Evolutionary conservation across 2,888 invertebrate species (phyloP), one percentile per base, ranked within the genome.

Genomic region (Platycheirus rosarum): DNA sequence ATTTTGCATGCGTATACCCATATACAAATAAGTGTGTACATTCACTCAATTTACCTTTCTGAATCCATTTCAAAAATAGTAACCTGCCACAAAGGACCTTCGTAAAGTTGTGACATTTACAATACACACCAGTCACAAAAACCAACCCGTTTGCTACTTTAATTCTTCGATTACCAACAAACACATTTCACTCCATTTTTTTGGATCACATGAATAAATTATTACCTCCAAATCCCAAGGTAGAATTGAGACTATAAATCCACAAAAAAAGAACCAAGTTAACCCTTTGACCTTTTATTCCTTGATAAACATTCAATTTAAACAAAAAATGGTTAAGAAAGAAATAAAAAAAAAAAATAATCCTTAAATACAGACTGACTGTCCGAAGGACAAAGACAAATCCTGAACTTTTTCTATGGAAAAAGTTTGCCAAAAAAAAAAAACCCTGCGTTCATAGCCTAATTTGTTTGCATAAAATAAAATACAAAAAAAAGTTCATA

Each of bases 401-500:
- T 66, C 8, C 44, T 68, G 29, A 42, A 16, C 20, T 57, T 49
- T 37, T 14, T n/a, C 13, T n/a, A 32, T 5, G 32, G 26, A 62
- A 68, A 46, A 7, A 11, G 14, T n/a, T 37, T 37, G 8, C 18
- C 32, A 42, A 37, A 44, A 66, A 68, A 32, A 32, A 66, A 29
- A 65, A 62, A 49, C 18, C 73, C 53, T 62, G n/a, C 37, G 46
- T 68, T 73, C 60, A 48, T 68, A 66, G 71, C 71, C 78, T 78
- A 78, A 78, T 78, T 78, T 78, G 71, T 62, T 78, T 68, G 46
- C 44, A 37, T 9, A 46, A 53, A 53, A 71, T 42, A 37, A 75
- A 74, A 49, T 51, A 26, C 23, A 57, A 66, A 16, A 40, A 44
- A 53, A 8, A 32, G 8, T 6, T 8, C 3, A 2, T 8, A 26